Conservation (phyloP, 2,113 vertebrate species). For the Forbesichthys papilliferus region DNA sequence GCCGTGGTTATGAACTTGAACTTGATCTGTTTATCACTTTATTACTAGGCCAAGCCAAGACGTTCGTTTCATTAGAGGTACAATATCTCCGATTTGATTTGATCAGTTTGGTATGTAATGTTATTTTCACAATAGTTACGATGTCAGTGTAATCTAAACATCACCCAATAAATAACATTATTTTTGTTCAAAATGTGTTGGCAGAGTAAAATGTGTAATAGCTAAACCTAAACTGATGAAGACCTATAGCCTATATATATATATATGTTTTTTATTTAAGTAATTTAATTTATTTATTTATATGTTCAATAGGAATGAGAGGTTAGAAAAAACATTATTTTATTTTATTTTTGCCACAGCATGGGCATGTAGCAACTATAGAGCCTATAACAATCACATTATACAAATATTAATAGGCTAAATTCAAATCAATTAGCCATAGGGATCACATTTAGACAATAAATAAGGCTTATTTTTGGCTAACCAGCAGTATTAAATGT, state of each 20-base stretch:
- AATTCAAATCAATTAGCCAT: not conserved
- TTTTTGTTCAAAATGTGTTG: not conserved
- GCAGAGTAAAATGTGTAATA: too few relatives aligned
- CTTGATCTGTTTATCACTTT: conserved; percentile 76
- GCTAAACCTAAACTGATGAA: too few relatives aligned
- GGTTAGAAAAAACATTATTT: not conserved
- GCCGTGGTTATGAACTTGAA: conserved; percentile 81
- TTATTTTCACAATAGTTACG: not conserved
- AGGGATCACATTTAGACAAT: not conserved
- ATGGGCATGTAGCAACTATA: too few relatives aligned
- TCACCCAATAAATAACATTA: not conserved
- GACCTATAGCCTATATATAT: too few relatives aligned
- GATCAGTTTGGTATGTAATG: not conserved
- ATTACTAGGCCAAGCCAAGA: conserved; percentile 35
- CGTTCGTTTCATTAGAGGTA: conserved; percentile 32
- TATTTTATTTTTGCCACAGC: not conserved
- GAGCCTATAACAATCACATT: not conserved
- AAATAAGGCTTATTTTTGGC: not conserved
- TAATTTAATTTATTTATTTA: too few relatives aligned
- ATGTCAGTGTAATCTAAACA: not conserved
- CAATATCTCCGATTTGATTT: conserved; percentile 25
- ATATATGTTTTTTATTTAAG: too few relatives aligned
- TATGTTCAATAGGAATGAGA: too few relatives aligned
- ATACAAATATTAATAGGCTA: not conserved
- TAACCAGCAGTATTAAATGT: not conserved